phyloP scores from a whole-genome alignment of 1,140 invertebrate species.

The Drosophila nannoptera region DNA sequence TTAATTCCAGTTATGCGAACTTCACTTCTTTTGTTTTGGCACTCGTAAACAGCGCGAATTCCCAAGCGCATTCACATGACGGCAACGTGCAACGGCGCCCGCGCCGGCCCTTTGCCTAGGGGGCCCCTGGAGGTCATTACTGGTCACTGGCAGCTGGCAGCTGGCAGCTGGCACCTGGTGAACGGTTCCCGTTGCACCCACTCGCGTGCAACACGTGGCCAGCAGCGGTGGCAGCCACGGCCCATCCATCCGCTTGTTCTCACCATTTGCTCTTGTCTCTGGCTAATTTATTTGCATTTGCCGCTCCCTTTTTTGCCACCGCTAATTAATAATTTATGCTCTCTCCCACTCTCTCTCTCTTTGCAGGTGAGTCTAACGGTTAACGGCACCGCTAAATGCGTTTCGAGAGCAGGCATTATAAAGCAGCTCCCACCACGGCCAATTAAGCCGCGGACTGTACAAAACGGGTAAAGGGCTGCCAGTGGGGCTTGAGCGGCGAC shows the following conservation, averaged over 20 bases:
- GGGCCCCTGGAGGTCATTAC: conserved; percentile 62
- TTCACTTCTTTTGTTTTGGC: conserved; percentile 66
- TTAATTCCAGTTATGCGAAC: conserved; percentile 77
- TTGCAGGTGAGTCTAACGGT: conserved; percentile 73
- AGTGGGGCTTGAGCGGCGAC: neutral
- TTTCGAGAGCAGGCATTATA: conserved; percentile 39
- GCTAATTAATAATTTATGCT: conserved; percentile 69
- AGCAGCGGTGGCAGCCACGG: conserved; percentile 8
- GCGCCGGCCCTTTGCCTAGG: conserved; percentile 46
- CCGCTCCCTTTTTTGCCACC: conserved; percentile 28
- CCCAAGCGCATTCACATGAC: conserved; percentile 68
- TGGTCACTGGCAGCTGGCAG: conserved; percentile 71
- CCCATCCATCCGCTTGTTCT: conserved; percentile 39
- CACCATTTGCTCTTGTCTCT: conserved; percentile 50
- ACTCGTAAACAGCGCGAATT: conserved; percentile 69
- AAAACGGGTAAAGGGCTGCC: conserved; percentile 4
- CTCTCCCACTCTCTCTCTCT: conserved; percentile 14
- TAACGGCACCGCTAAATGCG: conserved; percentile 32
- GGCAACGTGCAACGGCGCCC: conserved; percentile 11
- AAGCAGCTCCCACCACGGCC: conserved; percentile 16
- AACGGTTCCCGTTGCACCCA: conserved; percentile 37
- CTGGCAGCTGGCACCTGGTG: conserved; percentile 30
- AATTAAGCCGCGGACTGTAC: conserved; percentile 16
- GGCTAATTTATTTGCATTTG: conserved; percentile 70
- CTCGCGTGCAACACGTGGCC: conserved; percentile 67